Conservation (phyloP, 2,797 vertebrate genomes). For the Chelon labrosus region DNA sequence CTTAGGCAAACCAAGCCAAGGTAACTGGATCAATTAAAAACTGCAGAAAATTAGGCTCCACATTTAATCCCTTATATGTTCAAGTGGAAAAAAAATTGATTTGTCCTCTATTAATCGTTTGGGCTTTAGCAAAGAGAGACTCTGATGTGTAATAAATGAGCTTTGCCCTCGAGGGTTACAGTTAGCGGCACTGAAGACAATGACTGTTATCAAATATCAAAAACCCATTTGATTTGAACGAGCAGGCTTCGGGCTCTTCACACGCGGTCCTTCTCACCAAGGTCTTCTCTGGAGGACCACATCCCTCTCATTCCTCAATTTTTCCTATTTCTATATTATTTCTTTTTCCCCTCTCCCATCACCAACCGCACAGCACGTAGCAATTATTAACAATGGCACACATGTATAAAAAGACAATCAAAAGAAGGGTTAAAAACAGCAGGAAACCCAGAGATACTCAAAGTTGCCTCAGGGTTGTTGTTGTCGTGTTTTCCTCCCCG, state of each 20-base stretch:
- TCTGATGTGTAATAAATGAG: slow-evolving; percentile 50
- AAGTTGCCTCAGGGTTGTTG: slow-evolving; percentile 78
- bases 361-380: slow-evolving; percentile 44
- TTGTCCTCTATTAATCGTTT: slow-evolving; percentile 32
- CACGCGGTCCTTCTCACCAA: slow-evolving; percentile 69
- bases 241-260: slow-evolving; percentile 62
- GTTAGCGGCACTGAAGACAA: slow-evolving; percentile 67
- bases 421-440: slow-evolving; percentile 68
- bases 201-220: slow-evolving; percentile 78
- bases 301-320: slow-evolving; percentile 51
- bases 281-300: slow-evolving; percentile 69
- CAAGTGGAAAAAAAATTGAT: slow-evolving; percentile 46
- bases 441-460: slow-evolving; percentile 64
- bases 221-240: slow-evolving; percentile 67
- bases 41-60: slow-evolving; percentile 8
- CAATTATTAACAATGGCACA: slow-evolving; percentile 55
- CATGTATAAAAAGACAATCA: slow-evolving; percentile 34
- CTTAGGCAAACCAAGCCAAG: slow-evolving; percentile 22
- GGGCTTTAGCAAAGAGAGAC: slow-evolving; percentile 32
- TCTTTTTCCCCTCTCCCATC: slow-evolving; percentile 32
- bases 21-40: slow-evolving; percentile 45
- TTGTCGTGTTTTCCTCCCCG: slow-evolving; percentile 41
- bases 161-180: slow-evolving; percentile 37
- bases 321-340: slow-evolving; percentile 53
- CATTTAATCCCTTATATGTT: slow-evolving; percentile 10